phyloP scores from a whole-genome alignment of 1,140 invertebrate species.

The Pemphigus obesinymphae region DNA sequence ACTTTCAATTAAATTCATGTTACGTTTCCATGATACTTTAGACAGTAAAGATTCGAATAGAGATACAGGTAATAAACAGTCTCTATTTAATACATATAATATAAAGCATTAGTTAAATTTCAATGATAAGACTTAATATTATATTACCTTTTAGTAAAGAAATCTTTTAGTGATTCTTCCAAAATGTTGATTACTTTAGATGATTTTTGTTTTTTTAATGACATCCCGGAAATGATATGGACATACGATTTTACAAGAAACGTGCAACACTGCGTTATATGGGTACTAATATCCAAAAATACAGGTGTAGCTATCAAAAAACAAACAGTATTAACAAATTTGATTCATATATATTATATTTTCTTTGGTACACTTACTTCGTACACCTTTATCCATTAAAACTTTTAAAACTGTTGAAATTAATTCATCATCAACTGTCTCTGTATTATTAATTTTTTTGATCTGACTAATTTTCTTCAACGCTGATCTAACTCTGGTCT shows the following conservation, averaged over 20 bases:
- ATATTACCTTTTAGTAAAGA: conserved; percentile 30
- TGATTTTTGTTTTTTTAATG: conserved; percentile 50
- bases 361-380: conserved; percentile 16
- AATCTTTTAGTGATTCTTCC: conserved; percentile 58
- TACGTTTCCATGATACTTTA: conserved; percentile 60
- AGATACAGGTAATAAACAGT: conserved; percentile 59
- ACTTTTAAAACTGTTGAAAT: conserved; percentile 58
- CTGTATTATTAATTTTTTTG: conserved; percentile 59
- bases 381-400: conserved; percentile 59
- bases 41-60: conserved; percentile 61
- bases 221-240: conserved; percentile 51
- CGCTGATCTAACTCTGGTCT: conserved; percentile 58
- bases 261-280: conserved; percentile 61
- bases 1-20: conserved; percentile 55
- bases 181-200: conserved; percentile 56
- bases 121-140: not conserved
- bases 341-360: not conserved
- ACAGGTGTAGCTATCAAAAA: conserved; percentile 57
- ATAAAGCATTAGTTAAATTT: not conserved
- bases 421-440: conserved; percentile 57
- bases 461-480: conserved; percentile 59
- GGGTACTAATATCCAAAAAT: conserved; percentile 63
- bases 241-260: conserved; percentile 59
- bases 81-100: conserved; percentile 48
- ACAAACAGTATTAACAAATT: not conserved